Percentiles rank a stretch among this genome's conserved stretches.
Conservation (phyloP, 2,797 vertebrate genomes). For the Neoniphon sammara region DNA sequence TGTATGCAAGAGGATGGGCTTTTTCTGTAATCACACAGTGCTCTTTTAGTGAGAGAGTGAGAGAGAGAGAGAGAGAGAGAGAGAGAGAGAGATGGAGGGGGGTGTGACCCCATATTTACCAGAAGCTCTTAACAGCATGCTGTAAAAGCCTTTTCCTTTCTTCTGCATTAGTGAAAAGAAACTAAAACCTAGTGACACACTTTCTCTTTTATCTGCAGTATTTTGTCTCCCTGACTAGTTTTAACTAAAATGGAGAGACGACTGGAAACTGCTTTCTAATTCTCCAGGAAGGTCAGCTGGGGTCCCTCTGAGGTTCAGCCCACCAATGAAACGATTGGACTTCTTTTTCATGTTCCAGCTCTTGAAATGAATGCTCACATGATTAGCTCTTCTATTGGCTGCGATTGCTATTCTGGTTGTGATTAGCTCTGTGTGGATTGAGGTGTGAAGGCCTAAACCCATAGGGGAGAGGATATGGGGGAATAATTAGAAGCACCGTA, state of each 20-base stretch:
- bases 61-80: slow-evolving; percentile 1
- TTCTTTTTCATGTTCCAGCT: slow-evolving; percentile 23
- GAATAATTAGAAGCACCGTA: neutral
- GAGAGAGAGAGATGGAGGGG: slow-evolving; percentile 15
- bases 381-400: slow-evolving; percentile 12
- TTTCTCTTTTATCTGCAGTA: slow-evolving; percentile 46
- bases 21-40: slow-evolving; percentile 60
- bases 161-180: slow-evolving; percentile 61
- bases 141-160: slow-evolving; percentile 66
- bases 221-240: slow-evolving; percentile 48
- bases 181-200: slow-evolving; percentile 57
- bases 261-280: slow-evolving; percentile 12
- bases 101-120: slow-evolving; percentile 44
- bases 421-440: neutral
- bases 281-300: slow-evolving; percentile 14
- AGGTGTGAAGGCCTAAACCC: neutral
- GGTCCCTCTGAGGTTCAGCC: slow-evolving; percentile 8
- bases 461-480: neutral
- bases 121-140: slow-evolving; percentile 61
- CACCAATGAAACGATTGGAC: neutral
- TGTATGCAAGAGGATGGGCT: slow-evolving; percentile 53
- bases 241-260: slow-evolving; percentile 30
- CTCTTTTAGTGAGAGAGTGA: slow-evolving; percentile 26
- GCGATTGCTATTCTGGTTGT: neutral
- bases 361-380: neutral